A percentile compares a stretch with the other conserved stretches of the same genome.
Conservation (phyloP, 1,140 invertebrate species). For the Temnothorax nylanderi region DNA sequence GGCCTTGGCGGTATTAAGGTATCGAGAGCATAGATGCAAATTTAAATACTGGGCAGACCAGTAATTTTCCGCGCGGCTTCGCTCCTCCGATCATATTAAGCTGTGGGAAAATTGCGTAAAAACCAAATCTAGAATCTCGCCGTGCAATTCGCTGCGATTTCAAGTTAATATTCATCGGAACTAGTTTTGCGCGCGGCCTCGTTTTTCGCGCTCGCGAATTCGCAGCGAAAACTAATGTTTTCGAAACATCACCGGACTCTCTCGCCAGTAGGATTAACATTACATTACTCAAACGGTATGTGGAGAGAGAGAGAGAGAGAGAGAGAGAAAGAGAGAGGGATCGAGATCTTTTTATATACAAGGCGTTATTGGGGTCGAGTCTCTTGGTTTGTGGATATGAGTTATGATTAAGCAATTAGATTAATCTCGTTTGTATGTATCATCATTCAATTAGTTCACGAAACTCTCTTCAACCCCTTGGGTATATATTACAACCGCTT, state of each 20-base stretch:
- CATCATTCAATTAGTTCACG: constrained; percentile 28
- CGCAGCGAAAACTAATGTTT: background rate
- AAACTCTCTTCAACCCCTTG: background rate
- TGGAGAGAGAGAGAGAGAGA: too few species aligned
- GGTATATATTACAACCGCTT: constrained; percentile 8
- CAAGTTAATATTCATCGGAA: constrained; percentile 39
- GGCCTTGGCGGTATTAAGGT: background rate
- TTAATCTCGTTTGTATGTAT: background rate
- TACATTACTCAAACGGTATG: background rate
- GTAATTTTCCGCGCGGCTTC: constrained; percentile 22
- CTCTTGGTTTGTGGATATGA: background rate
- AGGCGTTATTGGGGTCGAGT: constrained; percentile 33
- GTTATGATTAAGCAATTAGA: constrained; percentile 49
- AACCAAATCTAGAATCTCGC: background rate
- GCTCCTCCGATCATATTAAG: background rate
- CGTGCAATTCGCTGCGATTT: constrained; percentile 19
- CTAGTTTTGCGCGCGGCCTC: background rate
- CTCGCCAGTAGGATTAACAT: constrained; percentile 1
- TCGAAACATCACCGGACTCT: constrained; percentile 2
- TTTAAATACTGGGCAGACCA: constrained; percentile 10
- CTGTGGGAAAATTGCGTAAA: constrained; percentile 27
- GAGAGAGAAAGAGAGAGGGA: background rate
- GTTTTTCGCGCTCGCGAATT: constrained; percentile 4
- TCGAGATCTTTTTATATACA: constrained; percentile 55
- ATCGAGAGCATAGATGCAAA: background rate